A percentile compares a stretch with the other conserved stretches of the same genome.
Conservation (phyloP, 35 echinoderm and acorn worm species). For the Apostichopus californicus region DNA sequence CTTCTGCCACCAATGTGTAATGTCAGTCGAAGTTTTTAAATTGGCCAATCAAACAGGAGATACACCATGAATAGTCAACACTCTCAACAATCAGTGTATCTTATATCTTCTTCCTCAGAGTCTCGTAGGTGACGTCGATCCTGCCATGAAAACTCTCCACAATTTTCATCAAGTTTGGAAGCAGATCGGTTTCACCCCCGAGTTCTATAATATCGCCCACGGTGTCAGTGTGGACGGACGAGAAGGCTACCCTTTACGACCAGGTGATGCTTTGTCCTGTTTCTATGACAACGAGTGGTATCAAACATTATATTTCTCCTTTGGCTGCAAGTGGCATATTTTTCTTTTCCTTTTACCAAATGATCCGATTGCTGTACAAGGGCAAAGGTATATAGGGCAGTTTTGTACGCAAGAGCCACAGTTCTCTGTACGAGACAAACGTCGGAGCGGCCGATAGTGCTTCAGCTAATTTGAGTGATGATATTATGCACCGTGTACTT, state of each 20-base stretch:
- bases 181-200: constrained; percentile 91
- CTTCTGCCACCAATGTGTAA: too few relatives aligned
- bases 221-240: constrained; percentile 66
- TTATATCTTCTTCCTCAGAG: constrained; percentile 53
- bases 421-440: too few relatives aligned
- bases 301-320: too few relatives aligned
- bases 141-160: constrained; percentile 92
- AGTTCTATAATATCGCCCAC: constrained; percentile 94
- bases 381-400: not conserved
- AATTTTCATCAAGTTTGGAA: constrained; percentile 97
- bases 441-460: not conserved
- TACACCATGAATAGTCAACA: too few relatives aligned
- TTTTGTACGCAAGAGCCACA: too few relatives aligned
- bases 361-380: not conserved
- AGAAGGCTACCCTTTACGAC: constrained; percentile 92
- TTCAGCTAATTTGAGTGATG: not conserved
- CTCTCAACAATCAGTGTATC: too few relatives aligned
- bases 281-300: not conserved
- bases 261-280: constrained; percentile 61
- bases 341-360: not conserved
- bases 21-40: too few relatives aligned
- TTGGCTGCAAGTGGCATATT: not conserved
- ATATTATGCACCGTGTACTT: too few relatives aligned
- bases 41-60: too few relatives aligned
- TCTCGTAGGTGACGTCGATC: constrained; percentile 83